A percentile compares a stretch with the other conserved stretches of the same genome.
Evolutionary conservation across 2,113 vertebrate genomes (phyloP).

Genomic region (Bucco capensis): DNA sequence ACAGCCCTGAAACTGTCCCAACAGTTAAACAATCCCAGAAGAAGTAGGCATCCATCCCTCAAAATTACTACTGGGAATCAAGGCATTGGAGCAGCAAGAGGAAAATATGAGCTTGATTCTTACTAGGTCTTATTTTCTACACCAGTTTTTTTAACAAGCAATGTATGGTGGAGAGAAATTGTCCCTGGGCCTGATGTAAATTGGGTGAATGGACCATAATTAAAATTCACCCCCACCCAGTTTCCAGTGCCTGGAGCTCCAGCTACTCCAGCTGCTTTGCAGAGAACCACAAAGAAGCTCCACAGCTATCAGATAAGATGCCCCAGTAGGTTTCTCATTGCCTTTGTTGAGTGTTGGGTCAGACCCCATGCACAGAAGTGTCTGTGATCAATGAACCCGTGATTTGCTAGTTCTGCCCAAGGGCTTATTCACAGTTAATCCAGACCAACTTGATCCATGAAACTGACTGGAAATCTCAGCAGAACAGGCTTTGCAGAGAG

Average conservation of each 20-base stretch:
- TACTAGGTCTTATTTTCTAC: neutral
- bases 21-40: neutral
- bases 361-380: neutral
- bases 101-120: neutral
- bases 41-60: neutral
- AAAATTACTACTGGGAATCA: neutral
- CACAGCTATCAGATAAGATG: neutral
- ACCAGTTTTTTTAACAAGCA: neutral
- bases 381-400: conserved; percentile 13
- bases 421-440: conserved; percentile 21
- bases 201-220: neutral
- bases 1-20: neutral
- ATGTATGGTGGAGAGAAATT: neutral
- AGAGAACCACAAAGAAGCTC: neutral
- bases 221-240: neutral
- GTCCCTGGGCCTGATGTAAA: neutral
- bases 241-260: neutral
- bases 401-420: neutral
- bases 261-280: neutral
- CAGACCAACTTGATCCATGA: conserved; percentile 23
- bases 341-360: conserved; percentile 13
- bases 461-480: conserved; percentile 41
- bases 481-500: conserved; percentile 11
- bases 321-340: neutral
- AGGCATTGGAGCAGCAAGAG: neutral